phyloP scores from a whole-genome alignment of 1,140 invertebrate genomes.

The Cydia pomonella region DNA sequence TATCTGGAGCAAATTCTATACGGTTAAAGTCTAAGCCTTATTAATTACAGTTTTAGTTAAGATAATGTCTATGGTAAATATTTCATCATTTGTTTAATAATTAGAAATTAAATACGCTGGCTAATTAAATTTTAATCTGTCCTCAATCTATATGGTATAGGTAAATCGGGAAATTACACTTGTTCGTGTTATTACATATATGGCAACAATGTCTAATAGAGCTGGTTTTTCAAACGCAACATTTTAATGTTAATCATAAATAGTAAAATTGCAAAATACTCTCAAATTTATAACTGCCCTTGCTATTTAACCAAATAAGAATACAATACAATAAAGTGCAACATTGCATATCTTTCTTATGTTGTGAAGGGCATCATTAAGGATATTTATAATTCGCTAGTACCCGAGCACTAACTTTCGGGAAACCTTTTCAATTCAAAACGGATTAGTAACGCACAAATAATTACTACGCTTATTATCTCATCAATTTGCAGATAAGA shows the following conservation, averaged over 20 bases:
- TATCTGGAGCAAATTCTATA: conserved; percentile 16
- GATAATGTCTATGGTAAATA: conserved; percentile 17
- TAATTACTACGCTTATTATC: conserved; percentile 11
- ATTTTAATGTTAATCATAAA: not conserved
- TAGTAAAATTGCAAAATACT: not conserved
- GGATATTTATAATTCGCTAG: not conserved
- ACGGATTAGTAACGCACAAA: conserved; percentile 18
- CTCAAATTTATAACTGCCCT: not conserved
- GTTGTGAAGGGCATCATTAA: not conserved
- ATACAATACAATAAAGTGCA: not conserved
- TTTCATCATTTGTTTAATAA: conserved; percentile 25
- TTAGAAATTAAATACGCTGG: conserved; percentile 15
- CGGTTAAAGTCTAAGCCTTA: conserved; percentile 4
- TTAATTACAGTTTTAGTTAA: conserved; percentile 5
- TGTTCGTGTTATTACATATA: too few species aligned
- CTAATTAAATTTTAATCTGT: conserved; percentile 19
- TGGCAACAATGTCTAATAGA: too few species aligned
- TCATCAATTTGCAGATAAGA: conserved; percentile 23
- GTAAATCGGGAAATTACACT: too few species aligned
- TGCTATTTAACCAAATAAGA: not conserved
- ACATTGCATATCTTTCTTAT: not conserved
- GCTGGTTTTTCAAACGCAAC: not conserved
- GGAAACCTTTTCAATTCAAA: not conserved
- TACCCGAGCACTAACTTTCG: not conserved
- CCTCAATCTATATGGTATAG: not conserved